phyloP scores from a whole-genome alignment of 1,140 invertebrate species.

The Rhizoglyphus robini region DNA sequence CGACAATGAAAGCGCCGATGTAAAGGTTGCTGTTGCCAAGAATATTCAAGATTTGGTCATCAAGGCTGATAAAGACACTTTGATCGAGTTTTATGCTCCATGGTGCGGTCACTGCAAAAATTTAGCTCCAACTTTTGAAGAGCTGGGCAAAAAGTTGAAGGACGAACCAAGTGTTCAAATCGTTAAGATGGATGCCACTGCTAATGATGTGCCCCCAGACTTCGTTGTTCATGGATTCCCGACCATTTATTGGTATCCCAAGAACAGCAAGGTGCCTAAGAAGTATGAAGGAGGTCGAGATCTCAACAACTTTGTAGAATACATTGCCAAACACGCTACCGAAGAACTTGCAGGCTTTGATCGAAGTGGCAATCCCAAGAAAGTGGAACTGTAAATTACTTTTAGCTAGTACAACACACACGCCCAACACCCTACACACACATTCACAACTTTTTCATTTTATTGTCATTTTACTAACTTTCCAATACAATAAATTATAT shows the following conservation, averaged over 20 bases:
- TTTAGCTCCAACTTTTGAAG: slow-evolving; percentile 80
- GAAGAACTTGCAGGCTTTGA: slow-evolving; percentile 74
- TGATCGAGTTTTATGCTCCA: slow-evolving; percentile 78
- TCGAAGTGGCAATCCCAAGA: slow-evolving; percentile 68
- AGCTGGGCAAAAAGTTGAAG: slow-evolving; percentile 52
- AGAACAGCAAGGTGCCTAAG: slow-evolving; percentile 62
- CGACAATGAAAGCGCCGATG: slow-evolving; percentile 59
- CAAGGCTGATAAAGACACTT: slow-evolving; percentile 77
- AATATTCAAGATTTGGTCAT: slow-evolving; percentile 92
- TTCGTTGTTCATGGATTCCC: slow-evolving; percentile 95
- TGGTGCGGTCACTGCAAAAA: slow-evolving; percentile 93
- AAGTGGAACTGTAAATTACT: slow-evolving; percentile 47
- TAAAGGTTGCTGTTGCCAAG: slow-evolving; percentile 82
- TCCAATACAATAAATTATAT: background rate
- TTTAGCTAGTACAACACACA: background rate
- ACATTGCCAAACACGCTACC: slow-evolving; percentile 81
- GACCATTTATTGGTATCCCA: slow-evolving; percentile 92
- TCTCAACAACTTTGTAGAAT: slow-evolving; percentile 88
- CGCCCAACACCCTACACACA: background rate
- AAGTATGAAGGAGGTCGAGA: slow-evolving; percentile 89
- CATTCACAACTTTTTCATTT: background rate
- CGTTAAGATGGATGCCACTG: slow-evolving; percentile 95
- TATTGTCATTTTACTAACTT: background rate
- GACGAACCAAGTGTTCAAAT: slow-evolving; percentile 73
- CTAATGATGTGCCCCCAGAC: slow-evolving; percentile 84